Conservation (phyloP, 2,797 vertebrate species). For the Sparidentex hasta region DNA sequence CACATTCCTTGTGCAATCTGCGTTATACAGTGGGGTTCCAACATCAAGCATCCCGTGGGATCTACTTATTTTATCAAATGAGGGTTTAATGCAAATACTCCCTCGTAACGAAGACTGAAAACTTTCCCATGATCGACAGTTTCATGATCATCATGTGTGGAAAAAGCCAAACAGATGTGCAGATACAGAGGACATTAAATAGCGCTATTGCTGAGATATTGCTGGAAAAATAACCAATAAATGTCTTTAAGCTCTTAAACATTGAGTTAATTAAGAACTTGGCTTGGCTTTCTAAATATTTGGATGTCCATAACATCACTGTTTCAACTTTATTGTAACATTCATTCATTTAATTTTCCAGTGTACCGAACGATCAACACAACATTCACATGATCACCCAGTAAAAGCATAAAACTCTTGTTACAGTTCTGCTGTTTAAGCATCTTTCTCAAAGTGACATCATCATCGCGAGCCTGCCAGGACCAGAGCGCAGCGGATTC, state of each 20-base stretch:
- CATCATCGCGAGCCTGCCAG: neutral
- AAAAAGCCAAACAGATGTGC: constrained; percentile 2
- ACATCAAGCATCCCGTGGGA: constrained; percentile 7
- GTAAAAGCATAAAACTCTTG: neutral
- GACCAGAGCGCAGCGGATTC: constrained; percentile 36
- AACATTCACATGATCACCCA: neutral
- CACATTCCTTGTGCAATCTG: constrained; percentile 19
- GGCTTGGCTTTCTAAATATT: neutral
- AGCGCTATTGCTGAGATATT: too few species aligned
- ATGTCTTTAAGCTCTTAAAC: neutral
- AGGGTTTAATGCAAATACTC: constrained; percentile 7
- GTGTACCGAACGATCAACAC: too few species aligned
- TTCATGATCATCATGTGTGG: constrained; percentile 6
- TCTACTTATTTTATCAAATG: constrained; percentile 20
- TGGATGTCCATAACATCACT: neutral
- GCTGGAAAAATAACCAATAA: neutral
- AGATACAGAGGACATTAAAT: neutral
- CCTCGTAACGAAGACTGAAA: neutral
- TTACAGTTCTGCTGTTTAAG: neutral
- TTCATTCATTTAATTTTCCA: too few species aligned
- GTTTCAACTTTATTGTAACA: neutral
- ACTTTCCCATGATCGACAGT: neutral
- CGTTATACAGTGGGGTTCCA: neutral
- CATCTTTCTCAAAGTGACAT: neutral
- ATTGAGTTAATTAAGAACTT: neutral